Percentiles rank a stretch among this genome's conserved stretches.
Conservation (phyloP, 2,888 invertebrate genomes). For the Aphidoletes aphidimyza region DNA sequence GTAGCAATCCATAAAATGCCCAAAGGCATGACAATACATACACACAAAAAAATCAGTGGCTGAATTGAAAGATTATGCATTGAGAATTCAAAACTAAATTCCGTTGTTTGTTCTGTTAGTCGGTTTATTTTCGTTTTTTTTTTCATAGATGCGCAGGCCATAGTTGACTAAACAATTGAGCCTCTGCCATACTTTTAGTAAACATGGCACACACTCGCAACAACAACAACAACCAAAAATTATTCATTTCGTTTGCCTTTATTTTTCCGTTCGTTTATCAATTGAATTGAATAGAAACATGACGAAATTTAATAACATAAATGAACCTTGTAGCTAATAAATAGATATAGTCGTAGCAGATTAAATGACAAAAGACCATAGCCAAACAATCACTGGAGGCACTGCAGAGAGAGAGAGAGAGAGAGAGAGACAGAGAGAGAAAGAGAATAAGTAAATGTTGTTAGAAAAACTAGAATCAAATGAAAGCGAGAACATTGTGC, state of each 20-base stretch:
- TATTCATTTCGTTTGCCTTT: conserved; percentile 39
- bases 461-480: not conserved
- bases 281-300: not conserved
- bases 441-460: not conserved
- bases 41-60: not conserved
- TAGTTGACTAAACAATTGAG: not conserved
- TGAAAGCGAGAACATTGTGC: not conserved
- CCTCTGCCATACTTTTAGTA: no score
- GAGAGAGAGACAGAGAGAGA: no score
- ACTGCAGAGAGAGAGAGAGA: no score
- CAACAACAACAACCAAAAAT: not conserved
- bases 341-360: conserved; percentile 28
- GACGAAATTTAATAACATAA: conserved; percentile 27
- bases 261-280: not conserved
- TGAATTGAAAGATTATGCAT: conserved; percentile 26
- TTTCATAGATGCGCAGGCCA: not conserved
- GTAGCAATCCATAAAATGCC: not conserved
- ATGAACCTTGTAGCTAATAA: conserved; percentile 44
- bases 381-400: not conserved
- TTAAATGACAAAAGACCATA: conserved; percentile 21
- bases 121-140: conserved; percentile 41
- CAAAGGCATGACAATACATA: conserved; percentile 24
- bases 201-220: no score
- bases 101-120: conserved; percentile 35
- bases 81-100: not conserved